Evolutionary conservation across 1,140 invertebrate species (phyloP).

Genomic region (Onthophagus taurus): DNA sequence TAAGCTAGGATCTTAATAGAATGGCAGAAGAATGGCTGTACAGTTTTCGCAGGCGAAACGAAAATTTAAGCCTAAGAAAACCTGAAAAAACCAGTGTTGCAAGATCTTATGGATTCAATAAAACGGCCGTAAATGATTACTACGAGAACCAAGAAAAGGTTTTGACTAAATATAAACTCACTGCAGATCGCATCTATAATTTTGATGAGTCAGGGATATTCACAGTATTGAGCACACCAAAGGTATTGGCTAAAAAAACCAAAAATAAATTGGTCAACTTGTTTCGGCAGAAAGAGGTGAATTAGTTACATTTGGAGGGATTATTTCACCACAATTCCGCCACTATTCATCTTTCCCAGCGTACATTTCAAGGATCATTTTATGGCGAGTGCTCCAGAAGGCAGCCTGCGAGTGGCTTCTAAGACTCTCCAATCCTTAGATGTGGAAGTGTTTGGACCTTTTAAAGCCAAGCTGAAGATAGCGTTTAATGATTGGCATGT

Average conservation of each 20-base stretch:
- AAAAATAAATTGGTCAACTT: constrained; percentile 15
- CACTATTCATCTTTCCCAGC: constrained; percentile 34
- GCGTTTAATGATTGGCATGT: constrained; percentile 22
- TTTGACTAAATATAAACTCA: constrained; percentile 1
- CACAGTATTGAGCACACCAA: constrained; percentile 1
- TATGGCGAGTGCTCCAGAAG: constrained; percentile 25
- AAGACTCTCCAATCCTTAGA: constrained; percentile 36
- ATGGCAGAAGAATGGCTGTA: no score
- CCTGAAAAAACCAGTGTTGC: no score
- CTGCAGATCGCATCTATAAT: no score
- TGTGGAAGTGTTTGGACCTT: constrained; percentile 30
- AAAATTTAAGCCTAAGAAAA: no score
- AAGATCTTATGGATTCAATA: constrained; percentile 25
- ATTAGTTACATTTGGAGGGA: constrained; percentile 21
- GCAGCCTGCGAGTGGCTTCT: constrained; percentile 36
- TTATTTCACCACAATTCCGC: constrained; percentile 35
- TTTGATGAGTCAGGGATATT: no score
- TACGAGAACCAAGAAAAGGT: background rate
- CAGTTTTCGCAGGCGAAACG: no score
- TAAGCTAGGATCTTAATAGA: constrained; percentile 13
- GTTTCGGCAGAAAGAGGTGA: constrained; percentile 13
- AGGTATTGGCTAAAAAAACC: no score
- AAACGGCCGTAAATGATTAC: constrained; percentile 6
- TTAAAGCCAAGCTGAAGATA: constrained; percentile 29
- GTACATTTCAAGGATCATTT: constrained; percentile 34